phyloP scores from a whole-genome alignment of 2,113 vertebrate species.

The Macaca nemestrina region DNA sequence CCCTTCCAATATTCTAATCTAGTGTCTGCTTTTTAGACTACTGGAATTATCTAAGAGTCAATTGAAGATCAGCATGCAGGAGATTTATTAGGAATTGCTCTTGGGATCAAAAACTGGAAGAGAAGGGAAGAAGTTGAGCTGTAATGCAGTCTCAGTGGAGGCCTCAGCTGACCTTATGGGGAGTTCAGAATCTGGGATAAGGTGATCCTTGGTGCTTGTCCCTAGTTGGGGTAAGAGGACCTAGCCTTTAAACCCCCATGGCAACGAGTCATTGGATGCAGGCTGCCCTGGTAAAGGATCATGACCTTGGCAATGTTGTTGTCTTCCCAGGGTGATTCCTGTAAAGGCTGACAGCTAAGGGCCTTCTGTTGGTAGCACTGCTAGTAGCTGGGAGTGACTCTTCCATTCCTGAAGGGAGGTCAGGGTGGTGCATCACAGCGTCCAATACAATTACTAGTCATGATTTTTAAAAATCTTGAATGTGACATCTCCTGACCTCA shows the following conservation, averaged over 20 bases:
- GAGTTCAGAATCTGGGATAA: background rate
- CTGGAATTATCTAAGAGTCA: background rate
- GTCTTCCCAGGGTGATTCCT: background rate
- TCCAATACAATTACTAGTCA: background rate
- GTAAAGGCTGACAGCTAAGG: background rate
- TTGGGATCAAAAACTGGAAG: background rate
- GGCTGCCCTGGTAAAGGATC: background rate
- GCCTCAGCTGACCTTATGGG: background rate
- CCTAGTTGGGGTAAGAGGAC: background rate
- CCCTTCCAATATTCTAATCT: background rate
- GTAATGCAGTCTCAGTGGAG: background rate
- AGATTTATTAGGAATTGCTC: background rate
- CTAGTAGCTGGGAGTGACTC: background rate
- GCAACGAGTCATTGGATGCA: background rate
- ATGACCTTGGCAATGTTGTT: background rate
- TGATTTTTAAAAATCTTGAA: background rate
- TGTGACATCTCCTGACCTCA: background rate
- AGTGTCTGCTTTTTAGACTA: background rate
- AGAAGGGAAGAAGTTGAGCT: background rate
- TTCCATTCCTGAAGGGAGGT: background rate
- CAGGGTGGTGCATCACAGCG: background rate
- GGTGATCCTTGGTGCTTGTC: background rate
- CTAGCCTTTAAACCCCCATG: background rate
- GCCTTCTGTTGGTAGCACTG: background rate
- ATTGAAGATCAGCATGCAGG: background rate